phyloP scores from a whole-genome alignment of 2,113 vertebrate species.

The Prunella fulvescens region DNA sequence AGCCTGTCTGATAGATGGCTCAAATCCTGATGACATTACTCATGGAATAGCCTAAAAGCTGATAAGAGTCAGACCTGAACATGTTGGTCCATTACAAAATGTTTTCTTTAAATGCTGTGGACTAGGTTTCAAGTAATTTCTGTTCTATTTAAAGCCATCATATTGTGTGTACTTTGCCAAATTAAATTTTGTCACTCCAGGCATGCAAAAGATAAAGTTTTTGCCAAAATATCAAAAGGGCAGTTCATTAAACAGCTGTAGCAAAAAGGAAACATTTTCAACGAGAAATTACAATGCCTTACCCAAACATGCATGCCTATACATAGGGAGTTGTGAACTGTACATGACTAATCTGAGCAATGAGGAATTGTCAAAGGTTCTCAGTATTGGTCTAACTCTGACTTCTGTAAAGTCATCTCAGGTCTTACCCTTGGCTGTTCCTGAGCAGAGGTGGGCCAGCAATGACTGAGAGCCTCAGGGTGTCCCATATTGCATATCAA shows the following conservation, averaged over 20 bases:
- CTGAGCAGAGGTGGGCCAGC: not conserved
- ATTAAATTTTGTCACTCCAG: not conserved
- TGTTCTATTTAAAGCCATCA: not conserved
- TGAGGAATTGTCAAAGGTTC: not conserved
- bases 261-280: not conserved
- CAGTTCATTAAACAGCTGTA: not conserved
- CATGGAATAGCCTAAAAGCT: not conserved
- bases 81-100: not conserved
- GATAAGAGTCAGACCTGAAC: not conserved
- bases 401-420: not conserved
- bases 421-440: not conserved
- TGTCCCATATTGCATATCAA: constrained; percentile 9
- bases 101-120: not conserved
- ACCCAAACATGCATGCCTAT: not conserved
- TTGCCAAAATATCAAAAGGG: not conserved
- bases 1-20: not conserved
- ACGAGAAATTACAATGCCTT: not conserved
- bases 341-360: rapidly evolving
- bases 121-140: not conserved
- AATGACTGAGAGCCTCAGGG: not conserved
- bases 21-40: not conserved
- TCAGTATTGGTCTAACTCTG: not conserved
- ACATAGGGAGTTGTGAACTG: not conserved
- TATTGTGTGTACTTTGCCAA: not conserved
- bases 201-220: not conserved